A percentile compares a stretch with the other conserved stretches of the same genome.
Evolutionary conservation across 1,140 invertebrate species (phyloP).

Genomic region (Dendrolimus kikuchii): DNA sequence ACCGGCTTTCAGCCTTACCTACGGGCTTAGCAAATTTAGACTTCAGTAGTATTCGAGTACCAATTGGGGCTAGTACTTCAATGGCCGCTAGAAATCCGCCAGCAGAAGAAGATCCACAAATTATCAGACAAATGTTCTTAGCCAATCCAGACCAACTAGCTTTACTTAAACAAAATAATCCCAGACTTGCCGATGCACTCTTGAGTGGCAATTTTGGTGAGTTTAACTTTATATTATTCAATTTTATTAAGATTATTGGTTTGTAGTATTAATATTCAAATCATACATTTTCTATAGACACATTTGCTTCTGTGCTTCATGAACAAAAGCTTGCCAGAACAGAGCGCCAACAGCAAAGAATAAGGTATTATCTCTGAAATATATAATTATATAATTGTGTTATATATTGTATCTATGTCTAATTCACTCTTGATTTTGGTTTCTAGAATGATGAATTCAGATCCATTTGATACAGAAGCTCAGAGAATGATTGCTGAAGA

Average conservation of each 20-base stretch:
- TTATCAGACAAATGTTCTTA: slow-evolving; percentile 90
- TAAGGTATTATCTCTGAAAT: slow-evolving; percentile 49
- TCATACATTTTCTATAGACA: slow-evolving; percentile 70
- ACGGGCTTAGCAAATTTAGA: slow-evolving; percentile 74
- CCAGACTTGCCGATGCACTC: slow-evolving; percentile 92
- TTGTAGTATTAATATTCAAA: slow-evolving; percentile 14
- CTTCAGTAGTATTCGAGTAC: slow-evolving; percentile 89
- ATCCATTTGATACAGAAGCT: slow-evolving; percentile 96
- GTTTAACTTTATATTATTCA: slow-evolving; percentile 2
- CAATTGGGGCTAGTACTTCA: slow-evolving; percentile 61
- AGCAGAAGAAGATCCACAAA: slow-evolving; percentile 88
- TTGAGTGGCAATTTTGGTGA: slow-evolving; percentile 86
- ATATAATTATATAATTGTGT: too few relatives aligned
- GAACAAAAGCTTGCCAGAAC: slow-evolving; percentile 86
- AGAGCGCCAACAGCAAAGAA: slow-evolving; percentile 85
- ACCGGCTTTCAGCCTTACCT: slow-evolving; percentile 43
- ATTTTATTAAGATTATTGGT: not conserved
- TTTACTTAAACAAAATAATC: slow-evolving; percentile 94
- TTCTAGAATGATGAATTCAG: slow-evolving; percentile 87
- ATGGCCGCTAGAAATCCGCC: slow-evolving; percentile 63
- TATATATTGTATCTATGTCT: too few relatives aligned
- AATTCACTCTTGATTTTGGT: not conserved
- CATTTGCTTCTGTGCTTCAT: slow-evolving; percentile 85
- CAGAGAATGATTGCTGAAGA: slow-evolving; percentile 96
- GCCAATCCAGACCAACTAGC: slow-evolving; percentile 94